These are phyloP conservation scores for Bagarius yarrelli DNA, from an alignment of 2,113 vertebrate species.

Conservation along the genomic window DNA sequence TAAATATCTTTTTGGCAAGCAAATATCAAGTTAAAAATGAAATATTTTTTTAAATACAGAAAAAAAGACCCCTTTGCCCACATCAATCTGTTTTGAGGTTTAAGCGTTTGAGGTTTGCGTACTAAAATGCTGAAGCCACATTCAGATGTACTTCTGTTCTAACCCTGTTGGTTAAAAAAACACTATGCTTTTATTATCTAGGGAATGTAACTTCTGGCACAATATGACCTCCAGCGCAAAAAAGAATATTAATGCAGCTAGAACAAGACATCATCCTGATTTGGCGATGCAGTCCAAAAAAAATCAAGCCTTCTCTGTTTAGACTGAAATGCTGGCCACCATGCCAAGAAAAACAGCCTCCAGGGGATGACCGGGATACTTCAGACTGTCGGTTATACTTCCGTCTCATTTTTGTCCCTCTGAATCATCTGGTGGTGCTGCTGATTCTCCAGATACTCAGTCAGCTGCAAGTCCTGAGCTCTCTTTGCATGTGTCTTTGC, in stretches of 20 bases:
- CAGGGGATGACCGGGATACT: neutral
- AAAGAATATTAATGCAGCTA: constrained; percentile 47
- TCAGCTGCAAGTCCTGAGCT: constrained; percentile 77
- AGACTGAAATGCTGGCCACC: constrained; percentile 6
- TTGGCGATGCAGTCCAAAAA: constrained; percentile 40
- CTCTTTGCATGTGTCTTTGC: constrained; percentile 81
- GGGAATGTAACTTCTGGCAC: constrained; percentile 2
- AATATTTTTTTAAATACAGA: neutral
- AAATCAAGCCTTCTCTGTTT: neutral
- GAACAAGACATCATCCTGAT: constrained; percentile 13
- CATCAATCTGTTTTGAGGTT: constrained; percentile 31
- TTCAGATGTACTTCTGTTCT: constrained; percentile 29
- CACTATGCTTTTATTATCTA: constrained; percentile 21
- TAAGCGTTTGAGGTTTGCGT: constrained; percentile 26
- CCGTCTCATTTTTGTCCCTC: constrained; percentile 84
- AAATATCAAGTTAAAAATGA: constrained; percentile 6
- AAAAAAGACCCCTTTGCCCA: constrained; percentile 1
- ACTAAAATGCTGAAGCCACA: constrained; percentile 31
- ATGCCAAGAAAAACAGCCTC: constrained; percentile 4
- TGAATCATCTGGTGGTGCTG: constrained; percentile 88
- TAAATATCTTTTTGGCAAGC: constrained; percentile 5
- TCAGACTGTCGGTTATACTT: constrained; percentile 63
- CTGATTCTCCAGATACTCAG: constrained; percentile 83
- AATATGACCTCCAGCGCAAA: neutral
- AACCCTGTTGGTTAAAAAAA: constrained; percentile 34